These are phyloP conservation scores for Cyclopterus lumpus DNA, from an alignment of 2,797 vertebrate species.

Conservation along the genomic window DNA sequence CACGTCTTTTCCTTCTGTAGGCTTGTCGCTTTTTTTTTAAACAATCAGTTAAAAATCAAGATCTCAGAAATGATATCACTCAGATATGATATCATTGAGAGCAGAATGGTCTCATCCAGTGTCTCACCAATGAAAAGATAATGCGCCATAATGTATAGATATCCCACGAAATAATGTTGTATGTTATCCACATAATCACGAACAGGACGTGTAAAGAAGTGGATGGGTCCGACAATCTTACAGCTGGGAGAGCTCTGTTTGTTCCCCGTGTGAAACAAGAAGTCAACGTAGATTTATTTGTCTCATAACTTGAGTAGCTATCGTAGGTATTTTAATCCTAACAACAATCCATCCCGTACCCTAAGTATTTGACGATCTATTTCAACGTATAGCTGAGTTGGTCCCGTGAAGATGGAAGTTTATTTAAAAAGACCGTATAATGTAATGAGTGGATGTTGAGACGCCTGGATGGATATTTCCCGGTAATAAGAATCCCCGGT, in stretches of 20 bases:
- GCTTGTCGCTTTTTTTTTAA: background rate
- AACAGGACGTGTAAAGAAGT: background rate
- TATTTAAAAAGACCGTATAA: too few species aligned
- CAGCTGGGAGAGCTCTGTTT: too few species aligned
- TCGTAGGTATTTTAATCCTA: background rate
- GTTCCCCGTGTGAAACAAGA: background rate
- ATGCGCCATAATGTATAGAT: background rate
- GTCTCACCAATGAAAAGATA: too few species aligned
- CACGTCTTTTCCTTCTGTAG: background rate
- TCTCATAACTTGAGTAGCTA: too few species aligned
- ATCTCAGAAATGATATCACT: background rate
- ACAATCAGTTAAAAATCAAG: background rate
- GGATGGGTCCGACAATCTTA: background rate
- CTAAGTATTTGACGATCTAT: background rate
- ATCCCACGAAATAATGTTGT: too few species aligned
- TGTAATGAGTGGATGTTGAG: too few species aligned
- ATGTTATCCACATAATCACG: background rate
- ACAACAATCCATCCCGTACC: background rate
- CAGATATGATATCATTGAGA: background rate
- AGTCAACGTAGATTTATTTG: background rate
- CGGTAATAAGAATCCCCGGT: conserved; percentile 17
- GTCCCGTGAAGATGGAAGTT: too few species aligned
- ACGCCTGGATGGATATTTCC: conserved; percentile 20
- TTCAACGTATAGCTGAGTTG: background rate
- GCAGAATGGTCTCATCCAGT: too few species aligned